These are phyloP conservation scores for Macaria liturata DNA, from an alignment of 2,888 invertebrate species.

Conservation along the genomic window DNA sequence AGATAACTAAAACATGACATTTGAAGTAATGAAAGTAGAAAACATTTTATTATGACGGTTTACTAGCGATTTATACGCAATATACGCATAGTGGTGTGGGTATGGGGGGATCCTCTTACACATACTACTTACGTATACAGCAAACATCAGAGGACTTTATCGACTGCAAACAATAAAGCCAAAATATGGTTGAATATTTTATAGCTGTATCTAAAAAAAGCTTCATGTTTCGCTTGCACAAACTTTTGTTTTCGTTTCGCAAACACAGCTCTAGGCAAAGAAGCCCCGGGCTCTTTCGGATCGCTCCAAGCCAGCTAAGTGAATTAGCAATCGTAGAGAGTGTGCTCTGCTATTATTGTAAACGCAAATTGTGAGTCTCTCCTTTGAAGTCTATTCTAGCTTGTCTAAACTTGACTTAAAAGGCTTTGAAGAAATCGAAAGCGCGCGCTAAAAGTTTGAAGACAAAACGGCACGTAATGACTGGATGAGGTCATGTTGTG, in stretches of 20 bases:
- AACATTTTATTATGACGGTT: no score
- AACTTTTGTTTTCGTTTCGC: slow-evolving; percentile 9
- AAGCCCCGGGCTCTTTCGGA: slow-evolving; percentile 7
- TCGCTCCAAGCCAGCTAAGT: slow-evolving; percentile 10
- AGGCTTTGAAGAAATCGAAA: neutral
- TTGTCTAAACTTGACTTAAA: neutral
- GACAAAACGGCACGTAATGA: neutral
- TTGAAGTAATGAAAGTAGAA: no score
- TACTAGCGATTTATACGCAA: no score
- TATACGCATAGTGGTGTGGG: no score
- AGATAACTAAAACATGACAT: no score
- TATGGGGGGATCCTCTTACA: no score
- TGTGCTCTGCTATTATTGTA: slow-evolving; percentile 15
- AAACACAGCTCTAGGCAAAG: slow-evolving; percentile 9
- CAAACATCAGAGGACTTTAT: neutral
- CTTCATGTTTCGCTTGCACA: neutral
- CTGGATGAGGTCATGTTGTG: neutral
- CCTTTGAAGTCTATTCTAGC: slow-evolving; percentile 3
- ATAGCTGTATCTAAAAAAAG: no score
- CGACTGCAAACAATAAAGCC: no score
- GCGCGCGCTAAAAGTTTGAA: neutral
- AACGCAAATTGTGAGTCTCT: slow-evolving; percentile 11
- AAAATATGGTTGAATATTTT: neutral
- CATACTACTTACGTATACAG: no score
- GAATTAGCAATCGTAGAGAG: slow-evolving; percentile 17